These are phyloP conservation scores for Drosophila bipectinata DNA, from an alignment of 1,140 invertebrate genomes.

Conservation along the genomic window DNA sequence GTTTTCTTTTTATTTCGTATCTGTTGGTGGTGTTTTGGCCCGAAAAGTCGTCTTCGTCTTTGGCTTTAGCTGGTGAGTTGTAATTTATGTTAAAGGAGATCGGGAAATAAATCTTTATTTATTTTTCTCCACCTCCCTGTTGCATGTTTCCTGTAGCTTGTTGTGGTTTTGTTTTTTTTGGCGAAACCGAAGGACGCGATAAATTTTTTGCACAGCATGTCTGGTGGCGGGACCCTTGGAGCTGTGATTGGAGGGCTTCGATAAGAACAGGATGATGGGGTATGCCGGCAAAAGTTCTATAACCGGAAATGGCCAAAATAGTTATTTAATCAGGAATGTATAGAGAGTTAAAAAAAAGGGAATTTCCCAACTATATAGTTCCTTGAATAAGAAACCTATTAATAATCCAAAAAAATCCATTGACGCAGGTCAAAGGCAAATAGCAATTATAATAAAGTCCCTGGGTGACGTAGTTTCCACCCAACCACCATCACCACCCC, in stretches of 20 bases:
- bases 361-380: too few species aligned
- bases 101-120: constrained; percentile 72
- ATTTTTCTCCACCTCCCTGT: constrained; percentile 14
- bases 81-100: constrained; percentile 78
- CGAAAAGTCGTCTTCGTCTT: constrained; percentile 16
- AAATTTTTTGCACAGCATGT: constrained; percentile 43
- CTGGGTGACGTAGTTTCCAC: neutral
- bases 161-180: constrained; percentile 1
- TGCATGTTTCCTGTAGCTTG: constrained; percentile 1
- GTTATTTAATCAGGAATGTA: too few species aligned
- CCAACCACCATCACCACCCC: neutral
- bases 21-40: constrained; percentile 11
- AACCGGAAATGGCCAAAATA: neutral
- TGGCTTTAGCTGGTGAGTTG: constrained; percentile 32
- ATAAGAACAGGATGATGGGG: constrained; percentile 8
- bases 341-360: too few species aligned
- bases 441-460: neutral
- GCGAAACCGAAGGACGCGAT: constrained; percentile 30
- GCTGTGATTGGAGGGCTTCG: constrained; percentile 20
- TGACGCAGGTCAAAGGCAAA: constrained; percentile 33
- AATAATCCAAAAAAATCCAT: neutral
- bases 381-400: too few species aligned
- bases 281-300: neutral
- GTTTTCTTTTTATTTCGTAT: constrained; percentile 7
- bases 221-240: neutral